Conservation (phyloP, 2,797 vertebrate species). For the Paedocypris micromegethes region DNA sequence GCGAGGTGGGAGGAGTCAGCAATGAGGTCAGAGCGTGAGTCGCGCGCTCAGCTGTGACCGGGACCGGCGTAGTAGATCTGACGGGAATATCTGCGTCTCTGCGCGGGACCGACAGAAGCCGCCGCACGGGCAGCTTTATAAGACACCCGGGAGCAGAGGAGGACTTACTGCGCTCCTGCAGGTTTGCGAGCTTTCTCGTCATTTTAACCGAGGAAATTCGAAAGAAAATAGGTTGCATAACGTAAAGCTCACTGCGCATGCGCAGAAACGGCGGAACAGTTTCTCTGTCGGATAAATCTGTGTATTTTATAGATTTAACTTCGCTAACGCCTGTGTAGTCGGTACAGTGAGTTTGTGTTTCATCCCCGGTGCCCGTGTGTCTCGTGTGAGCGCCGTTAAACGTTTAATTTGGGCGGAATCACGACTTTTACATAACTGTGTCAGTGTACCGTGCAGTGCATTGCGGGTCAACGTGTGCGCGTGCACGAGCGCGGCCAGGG, state of each 20-base stretch:
- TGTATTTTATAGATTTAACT: no score
- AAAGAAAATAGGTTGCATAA: constrained; percentile 63
- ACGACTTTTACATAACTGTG: constrained; percentile 71
- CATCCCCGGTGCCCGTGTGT: background rate
- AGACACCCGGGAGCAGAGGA: background rate
- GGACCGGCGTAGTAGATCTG: constrained; percentile 31
- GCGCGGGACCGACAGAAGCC: background rate
- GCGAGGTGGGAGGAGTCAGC: constrained; percentile 43
- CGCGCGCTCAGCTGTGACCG: constrained; percentile 42
- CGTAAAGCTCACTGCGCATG: constrained; percentile 55
- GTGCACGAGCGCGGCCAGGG: background rate
- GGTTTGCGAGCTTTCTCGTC: constrained; percentile 51
- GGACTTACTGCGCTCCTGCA: constrained; percentile 18
- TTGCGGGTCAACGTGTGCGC: constrained; percentile 64
- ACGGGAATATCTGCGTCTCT: constrained; percentile 50
- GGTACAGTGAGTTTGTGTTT: background rate
- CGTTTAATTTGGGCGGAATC: background rate
- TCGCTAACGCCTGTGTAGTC: background rate
- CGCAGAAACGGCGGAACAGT: constrained; percentile 12
- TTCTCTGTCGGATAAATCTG: no score
- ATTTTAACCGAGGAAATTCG: background rate
- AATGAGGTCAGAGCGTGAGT: constrained; percentile 61
- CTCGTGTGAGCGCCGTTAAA: background rate
- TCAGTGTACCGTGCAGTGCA: constrained; percentile 68
- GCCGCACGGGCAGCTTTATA: background rate